phyloP scores from a whole-genome alignment of 2,888 invertebrate genomes.

The Dione vanillae region DNA sequence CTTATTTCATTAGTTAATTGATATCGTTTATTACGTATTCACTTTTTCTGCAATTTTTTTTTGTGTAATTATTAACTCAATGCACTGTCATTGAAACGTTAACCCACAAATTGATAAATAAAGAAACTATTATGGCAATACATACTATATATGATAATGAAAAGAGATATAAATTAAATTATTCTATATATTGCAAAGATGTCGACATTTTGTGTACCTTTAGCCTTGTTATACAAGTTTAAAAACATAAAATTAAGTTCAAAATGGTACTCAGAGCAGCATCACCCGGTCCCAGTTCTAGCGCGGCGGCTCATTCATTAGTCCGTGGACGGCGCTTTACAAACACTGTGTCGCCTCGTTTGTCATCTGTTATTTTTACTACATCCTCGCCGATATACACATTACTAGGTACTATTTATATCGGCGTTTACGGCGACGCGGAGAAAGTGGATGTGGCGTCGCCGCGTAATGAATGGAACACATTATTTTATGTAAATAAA shows the following conservation, averaged over 20 bases:
- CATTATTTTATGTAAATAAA: conserved; percentile 24
- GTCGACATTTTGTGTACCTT: too few relatives aligned
- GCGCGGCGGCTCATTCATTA: neutral
- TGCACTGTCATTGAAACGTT: neutral
- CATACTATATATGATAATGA: too few relatives aligned
- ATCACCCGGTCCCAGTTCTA: neutral
- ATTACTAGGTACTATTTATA: conserved; percentile 2
- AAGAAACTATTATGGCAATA: neutral
- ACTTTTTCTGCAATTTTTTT: neutral
- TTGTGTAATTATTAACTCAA: neutral
- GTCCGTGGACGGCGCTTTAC: neutral
- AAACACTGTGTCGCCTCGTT: conserved; percentile 14
- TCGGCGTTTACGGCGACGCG: conserved; percentile 11
- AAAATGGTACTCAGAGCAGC: too few relatives aligned
- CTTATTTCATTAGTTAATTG: too few relatives aligned
- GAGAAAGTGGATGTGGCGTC: too few relatives aligned
- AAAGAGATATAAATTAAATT: too few relatives aligned
- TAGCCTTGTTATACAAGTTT: too few relatives aligned
- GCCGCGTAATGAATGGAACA: conserved; percentile 21
- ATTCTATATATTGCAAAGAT: too few relatives aligned
- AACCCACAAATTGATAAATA: neutral
- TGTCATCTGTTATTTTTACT: conserved; percentile 23
- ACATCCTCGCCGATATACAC: conserved; percentile 8
- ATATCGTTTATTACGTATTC: neutral
- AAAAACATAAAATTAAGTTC: too few relatives aligned